phyloP scores from a whole-genome alignment of 2,113 vertebrate genomes.

The Ciconia stormi region DNA sequence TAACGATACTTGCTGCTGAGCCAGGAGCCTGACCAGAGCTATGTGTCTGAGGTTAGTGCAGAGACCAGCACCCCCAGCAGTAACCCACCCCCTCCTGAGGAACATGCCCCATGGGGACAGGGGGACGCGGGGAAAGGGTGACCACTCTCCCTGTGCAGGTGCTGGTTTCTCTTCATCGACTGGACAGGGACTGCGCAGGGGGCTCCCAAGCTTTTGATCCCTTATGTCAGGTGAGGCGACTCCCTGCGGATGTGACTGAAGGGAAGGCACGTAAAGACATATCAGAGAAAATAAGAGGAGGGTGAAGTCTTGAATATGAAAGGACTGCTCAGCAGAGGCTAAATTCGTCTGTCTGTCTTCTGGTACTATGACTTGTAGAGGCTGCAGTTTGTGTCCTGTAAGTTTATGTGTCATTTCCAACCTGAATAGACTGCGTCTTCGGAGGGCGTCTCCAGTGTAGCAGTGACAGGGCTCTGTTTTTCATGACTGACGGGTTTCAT shows the following conservation, averaged over 20 bases:
- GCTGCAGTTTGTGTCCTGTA: neutral
- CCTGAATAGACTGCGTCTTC: neutral
- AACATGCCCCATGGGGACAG: fast-evolving
- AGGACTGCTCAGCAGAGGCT: neutral
- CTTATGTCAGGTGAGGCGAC: too few species aligned
- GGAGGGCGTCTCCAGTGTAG: neutral
- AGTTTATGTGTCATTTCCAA: neutral
- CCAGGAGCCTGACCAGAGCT: neutral
- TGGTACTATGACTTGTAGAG: neutral
- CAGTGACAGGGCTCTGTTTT: neutral
- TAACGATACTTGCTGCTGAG: neutral
- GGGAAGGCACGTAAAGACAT: neutral
- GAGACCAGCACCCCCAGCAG: neutral
- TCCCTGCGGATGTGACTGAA: neutral
- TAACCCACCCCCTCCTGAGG: neutral
- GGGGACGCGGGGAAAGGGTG: fast-evolving
- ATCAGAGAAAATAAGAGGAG: neutral
- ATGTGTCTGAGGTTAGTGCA: neutral
- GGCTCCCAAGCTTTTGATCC: neutral
- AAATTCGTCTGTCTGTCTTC: fast-evolving
- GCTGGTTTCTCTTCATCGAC: neutral
- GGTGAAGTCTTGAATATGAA: neutral
- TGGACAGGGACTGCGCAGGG: fast-evolving
- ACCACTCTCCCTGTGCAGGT: neutral
- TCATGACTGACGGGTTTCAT: neutral